A percentile compares a stretch with the other conserved stretches of the same genome.
Conservation (phyloP, 2,797 vertebrate species). For the Paramormyrops hopkinsi region DNA sequence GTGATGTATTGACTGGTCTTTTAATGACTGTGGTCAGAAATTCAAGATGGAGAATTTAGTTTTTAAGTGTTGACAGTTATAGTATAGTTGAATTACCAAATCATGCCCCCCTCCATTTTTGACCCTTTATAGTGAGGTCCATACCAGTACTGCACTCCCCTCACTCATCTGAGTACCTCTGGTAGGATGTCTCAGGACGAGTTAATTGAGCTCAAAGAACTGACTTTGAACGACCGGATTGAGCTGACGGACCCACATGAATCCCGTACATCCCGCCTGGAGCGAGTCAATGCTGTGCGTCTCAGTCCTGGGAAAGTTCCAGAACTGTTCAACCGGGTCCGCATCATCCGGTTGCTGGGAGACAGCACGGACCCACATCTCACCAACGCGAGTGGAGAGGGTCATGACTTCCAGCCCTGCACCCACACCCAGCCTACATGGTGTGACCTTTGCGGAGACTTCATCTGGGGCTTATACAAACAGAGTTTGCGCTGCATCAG, state of each 20-base stretch:
- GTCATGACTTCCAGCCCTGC: conserved; percentile 79
- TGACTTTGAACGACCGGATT: conserved; percentile 64
- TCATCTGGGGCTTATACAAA: conserved; percentile 91
- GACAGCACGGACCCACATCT: conserved; percentile 44
- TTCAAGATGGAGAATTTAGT: neutral
- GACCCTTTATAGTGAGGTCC: neutral
- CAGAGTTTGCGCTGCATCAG: conserved; percentile 80
- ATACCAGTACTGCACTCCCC: conserved; percentile 16
- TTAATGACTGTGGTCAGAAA: neutral
- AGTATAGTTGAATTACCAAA: neutral
- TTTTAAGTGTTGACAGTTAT: neutral
- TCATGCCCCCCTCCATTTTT: neutral
- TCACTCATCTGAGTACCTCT: conserved; percentile 34
- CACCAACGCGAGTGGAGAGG: conserved; percentile 54
- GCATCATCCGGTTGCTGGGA: conserved; percentile 55
- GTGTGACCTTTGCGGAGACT: conserved; percentile 95
- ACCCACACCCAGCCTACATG: conserved; percentile 80
- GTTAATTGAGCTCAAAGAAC: conserved; percentile 82
- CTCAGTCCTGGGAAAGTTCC: conserved; percentile 64
- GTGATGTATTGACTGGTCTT: neutral
- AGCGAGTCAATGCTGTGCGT: conserved; percentile 64
- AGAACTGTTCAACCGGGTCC: conserved; percentile 46
- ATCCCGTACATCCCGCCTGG: conserved; percentile 50
- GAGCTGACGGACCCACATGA: conserved; percentile 55
- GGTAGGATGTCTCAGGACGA: conserved; percentile 72